Evolutionary conservation across 92 coral and sea anemone species (phyloP), one percentile per base, ranked within the genome.

Genomic region (Isaurus tuberculatus): DNA sequence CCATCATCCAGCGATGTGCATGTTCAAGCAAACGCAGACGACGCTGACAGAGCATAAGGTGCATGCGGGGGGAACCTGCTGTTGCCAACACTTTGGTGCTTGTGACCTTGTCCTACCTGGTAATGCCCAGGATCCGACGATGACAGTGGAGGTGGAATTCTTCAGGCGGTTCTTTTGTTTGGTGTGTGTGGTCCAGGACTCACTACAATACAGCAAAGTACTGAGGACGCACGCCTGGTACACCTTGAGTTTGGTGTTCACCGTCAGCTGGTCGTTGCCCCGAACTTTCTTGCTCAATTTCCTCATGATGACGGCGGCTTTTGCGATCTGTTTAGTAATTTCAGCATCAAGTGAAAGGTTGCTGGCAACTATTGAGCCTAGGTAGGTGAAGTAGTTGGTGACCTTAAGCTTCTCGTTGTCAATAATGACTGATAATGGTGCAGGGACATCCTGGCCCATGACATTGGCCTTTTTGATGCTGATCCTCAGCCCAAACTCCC

Each of bases 21-120:
- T n/a, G n/a, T n/a, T n/a, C n/a, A n/a, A n/a, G 88, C 79, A 84
- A 90, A 48, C 85, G 25, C 86, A 48, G 55, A 48, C 16, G 84
- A 25, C 83, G 69, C 90, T 84, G 87, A 40, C 61, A 55, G 19
- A 88, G 94, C 53, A 90, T 29, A 58, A 42, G 26, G 43, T 79
- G 57, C 69, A 88, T 84, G 75, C 89, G 85, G 73, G 27, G 89
- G 67, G 53, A 71, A 23, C 70, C 64, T 5, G 88, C 87, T 32
- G 34, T 10, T 46, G 60, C 67, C 57, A 84, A 81, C 36, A 91
- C 87, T 7, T 15, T 48, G 13, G 87, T 61, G 79, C 88, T 79
- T 1, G 87, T 32, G 28, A 88, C 82, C 51, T 73, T 87, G 84
- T 87, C 86, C 51, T 64, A 74, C 88, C 85, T 68, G 17, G 43